A percentile compares a stretch with the other conserved stretches of the same genome.
These are phyloP conservation scores for Pelochelys cantorii DNA, from an alignment of 2,797 vertebrate species.

Conservation along the genomic window DNA sequence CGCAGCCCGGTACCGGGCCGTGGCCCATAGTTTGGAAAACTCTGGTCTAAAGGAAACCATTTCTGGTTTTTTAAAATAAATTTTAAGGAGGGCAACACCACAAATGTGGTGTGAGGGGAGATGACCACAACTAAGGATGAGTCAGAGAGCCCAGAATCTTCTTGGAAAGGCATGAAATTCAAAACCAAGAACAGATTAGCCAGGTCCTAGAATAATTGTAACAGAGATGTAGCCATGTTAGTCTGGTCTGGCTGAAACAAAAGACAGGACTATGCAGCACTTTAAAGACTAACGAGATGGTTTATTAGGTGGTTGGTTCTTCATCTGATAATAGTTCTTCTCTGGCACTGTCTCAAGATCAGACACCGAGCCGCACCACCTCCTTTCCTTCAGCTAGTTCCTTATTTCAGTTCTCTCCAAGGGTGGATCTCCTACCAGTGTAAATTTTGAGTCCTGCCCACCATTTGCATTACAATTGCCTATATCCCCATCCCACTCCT, in stretches of 20 bases:
- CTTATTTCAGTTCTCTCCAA: neutral
- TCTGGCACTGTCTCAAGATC: neutral
- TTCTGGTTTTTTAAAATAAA: neutral
- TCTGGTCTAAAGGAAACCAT: neutral
- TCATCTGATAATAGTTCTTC: neutral
- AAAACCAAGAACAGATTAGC: neutral
- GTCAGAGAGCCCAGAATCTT: neutral
- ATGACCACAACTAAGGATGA: neutral
- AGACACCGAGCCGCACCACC: neutral
- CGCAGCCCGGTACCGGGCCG: no score
- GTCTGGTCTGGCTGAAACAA: no score
- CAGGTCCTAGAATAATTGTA: neutral
- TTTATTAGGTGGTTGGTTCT: no score
- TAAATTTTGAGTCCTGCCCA: slow-evolving; percentile 9
- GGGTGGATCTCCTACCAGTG: accelerated
- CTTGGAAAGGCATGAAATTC: neutral
- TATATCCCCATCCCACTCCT: no score
- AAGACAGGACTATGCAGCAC: no score
- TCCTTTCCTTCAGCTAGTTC: neutral
- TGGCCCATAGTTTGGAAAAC: no score
- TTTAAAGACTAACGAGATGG: no score
- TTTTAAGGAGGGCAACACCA: neutral
- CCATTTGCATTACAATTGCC: neutral
- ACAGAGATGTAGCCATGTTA: no score
- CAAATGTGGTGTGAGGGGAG: neutral